These are phyloP conservation scores for Psittacula echo DNA, from an alignment of 2,797 vertebrate species.

Conservation along the genomic window DNA sequence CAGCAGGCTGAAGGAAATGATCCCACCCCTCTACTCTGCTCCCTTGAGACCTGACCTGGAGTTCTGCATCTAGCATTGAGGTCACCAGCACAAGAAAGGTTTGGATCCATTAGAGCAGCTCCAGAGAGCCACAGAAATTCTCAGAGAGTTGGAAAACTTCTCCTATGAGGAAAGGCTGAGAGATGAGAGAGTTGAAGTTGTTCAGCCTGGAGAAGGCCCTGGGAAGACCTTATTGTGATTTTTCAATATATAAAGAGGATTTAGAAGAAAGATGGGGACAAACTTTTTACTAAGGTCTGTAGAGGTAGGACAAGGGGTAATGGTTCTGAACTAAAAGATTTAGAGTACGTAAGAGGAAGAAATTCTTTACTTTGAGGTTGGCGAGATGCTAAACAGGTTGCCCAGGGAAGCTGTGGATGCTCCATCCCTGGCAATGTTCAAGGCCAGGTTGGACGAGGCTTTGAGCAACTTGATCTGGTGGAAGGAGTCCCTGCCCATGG, in stretches of 20 bases:
- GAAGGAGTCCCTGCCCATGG: neutral
- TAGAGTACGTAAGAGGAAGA: neutral
- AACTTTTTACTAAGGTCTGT: neutral
- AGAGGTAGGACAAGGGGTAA: neutral
- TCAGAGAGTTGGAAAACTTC: neutral
- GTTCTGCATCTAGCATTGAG: neutral
- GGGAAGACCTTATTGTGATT: neutral
- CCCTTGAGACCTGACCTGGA: neutral
- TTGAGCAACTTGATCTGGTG: neutral
- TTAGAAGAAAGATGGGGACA: neutral
- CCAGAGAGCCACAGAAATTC: neutral
- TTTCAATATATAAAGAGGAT: neutral
- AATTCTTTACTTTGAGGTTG: neutral
- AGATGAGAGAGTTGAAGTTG: neutral
- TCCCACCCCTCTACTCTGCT: neutral
- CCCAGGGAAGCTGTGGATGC: neutral
- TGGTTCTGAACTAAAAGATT: neutral
- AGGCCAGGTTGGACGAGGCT: accelerated
- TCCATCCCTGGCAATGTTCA: neutral
- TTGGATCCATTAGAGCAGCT: neutral
- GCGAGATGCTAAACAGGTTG: neutral
- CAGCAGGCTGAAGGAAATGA: neutral
- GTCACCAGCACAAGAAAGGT: neutral
- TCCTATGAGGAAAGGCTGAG: neutral
- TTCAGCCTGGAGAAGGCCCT: neutral